phyloP scores from a whole-genome alignment of 2,888 invertebrate genomes.

The Hermaeophaga mercurialis region DNA sequence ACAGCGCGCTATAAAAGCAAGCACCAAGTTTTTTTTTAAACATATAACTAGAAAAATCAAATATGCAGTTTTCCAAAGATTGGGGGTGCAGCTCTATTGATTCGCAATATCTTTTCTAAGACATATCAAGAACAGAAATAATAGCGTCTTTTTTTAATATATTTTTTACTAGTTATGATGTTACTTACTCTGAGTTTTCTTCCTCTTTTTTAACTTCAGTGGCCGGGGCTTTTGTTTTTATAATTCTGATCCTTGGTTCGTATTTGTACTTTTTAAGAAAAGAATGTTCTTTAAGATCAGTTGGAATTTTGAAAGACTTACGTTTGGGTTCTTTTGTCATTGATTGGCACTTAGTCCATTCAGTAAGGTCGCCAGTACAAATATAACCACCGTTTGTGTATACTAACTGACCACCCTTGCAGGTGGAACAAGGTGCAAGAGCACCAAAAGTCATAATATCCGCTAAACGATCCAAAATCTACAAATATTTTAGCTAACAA shows the following conservation, averaged over 20 bases:
- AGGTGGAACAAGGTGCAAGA: conserved; percentile 76
- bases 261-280: conserved; percentile 69
- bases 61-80: no score
- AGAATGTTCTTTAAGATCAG: conserved; percentile 61
- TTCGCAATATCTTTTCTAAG: background rate
- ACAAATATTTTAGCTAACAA: conserved; percentile 36
- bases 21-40: no score
- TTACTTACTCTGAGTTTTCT: conserved; percentile 52
- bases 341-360: conserved; percentile 88
- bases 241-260: conserved; percentile 63
- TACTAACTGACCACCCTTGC: conserved; percentile 73
- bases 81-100: no score
- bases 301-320: conserved; percentile 70
- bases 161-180: no score
- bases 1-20: no score
- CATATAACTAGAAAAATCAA: no score
- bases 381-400: conserved; percentile 78
- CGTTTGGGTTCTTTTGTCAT: conserved; percentile 73
- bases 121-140: no score
- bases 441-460: conserved; percentile 92
- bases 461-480: conserved; percentile 77
- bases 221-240: conserved; percentile 62
- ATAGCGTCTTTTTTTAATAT: no score
- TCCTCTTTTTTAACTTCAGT: conserved; percentile 59
- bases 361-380: conserved; percentile 76